Base-by-base conservation (phyloP, 2,113 vertebrate species). In the Perca flavescens region DNA sequence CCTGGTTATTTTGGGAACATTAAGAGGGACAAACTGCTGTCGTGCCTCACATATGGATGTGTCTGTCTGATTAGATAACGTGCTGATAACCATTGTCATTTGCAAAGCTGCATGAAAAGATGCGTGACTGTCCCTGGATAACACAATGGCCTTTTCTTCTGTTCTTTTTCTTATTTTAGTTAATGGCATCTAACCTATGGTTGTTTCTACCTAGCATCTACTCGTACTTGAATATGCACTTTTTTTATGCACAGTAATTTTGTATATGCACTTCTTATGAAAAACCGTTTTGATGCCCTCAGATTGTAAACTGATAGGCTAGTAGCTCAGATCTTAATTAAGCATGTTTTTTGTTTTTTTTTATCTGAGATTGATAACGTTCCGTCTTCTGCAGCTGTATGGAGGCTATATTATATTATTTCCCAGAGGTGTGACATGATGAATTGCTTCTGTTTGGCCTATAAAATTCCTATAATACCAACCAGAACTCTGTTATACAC, bases 1-100 rank as follows among this genome's bases (percentile, higher is more conserved):
- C 31, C 61, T 62, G 67, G 78, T 83, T 64, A 58, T 88, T 80
- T 76, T 31, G 28, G 82, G 66, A 86, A 77, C 66, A 54, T 43
- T 67, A 77, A 60, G 53, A 14, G 67, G 73, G 28, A 85, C 79
- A 84, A 86, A 79, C 19, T 61, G 80, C 36, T 58, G 67, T 68
- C 25, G 28, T 83, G 76, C 79, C 77, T 84, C 81, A 74, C 70
- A 84, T 74, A 69, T 57, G 56, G 83, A 83, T 58, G 63, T 28
- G 83, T 76, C 74, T 79, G 67, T 54, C 40, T 74, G 83, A 91
- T 86, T 86, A 82, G 80, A 80, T 84, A 82, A 83, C 57, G 64
- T 60, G 58, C 49, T 78, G 46, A 80, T 78, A 66, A 82, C 40
- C 21, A 19, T 11, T 14, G 58, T 67, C 63, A 56, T 62, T 66